Evolutionary conservation across 2,113 vertebrate genomes (phyloP).

Genomic region (Ahaetulla prasina): DNA sequence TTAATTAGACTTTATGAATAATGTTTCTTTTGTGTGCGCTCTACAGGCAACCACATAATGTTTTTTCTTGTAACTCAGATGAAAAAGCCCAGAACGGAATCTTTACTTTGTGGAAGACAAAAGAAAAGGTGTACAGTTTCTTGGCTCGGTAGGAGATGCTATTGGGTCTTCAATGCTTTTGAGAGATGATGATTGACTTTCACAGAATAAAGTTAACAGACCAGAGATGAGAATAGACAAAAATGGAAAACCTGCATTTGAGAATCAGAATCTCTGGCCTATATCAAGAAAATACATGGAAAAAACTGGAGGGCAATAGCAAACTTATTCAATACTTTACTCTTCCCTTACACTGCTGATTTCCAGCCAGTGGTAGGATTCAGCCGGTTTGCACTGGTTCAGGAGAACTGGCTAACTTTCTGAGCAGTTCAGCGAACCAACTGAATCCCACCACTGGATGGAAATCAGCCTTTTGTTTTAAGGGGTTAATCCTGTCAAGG

Average conservation of each 20-base stretch:
- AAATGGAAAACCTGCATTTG: not conserved
- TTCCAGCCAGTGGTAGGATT: not conserved
- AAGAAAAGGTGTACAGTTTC: conserved; percentile 55
- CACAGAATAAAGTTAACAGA: not conserved
- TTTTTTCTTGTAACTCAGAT: conserved; percentile 40
- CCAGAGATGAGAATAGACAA: not conserved
- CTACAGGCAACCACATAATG: conserved; percentile 47
- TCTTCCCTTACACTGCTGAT: not conserved
- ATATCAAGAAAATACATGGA: not conserved
- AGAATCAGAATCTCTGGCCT: not conserved
- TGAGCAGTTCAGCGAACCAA: too few species aligned
- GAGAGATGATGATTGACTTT: conserved; percentile 30
- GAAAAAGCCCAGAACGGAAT: conserved; percentile 29
- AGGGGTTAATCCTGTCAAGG: too few species aligned
- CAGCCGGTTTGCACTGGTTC: too few species aligned
- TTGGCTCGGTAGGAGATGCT: conserved; percentile 34
- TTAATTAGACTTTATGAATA: conserved; percentile 59
- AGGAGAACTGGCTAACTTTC: too few species aligned
- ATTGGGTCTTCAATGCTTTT: conserved; percentile 16
- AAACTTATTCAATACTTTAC: not conserved
- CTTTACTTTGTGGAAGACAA: conserved; percentile 25
- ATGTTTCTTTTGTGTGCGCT: conserved; percentile 52
- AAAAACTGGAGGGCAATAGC: not conserved
- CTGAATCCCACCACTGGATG: too few species aligned
- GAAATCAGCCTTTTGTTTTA: too few species aligned